Conservation (phyloP, 2,113 vertebrate genomes). For the Chinchilla lanigera region DNA sequence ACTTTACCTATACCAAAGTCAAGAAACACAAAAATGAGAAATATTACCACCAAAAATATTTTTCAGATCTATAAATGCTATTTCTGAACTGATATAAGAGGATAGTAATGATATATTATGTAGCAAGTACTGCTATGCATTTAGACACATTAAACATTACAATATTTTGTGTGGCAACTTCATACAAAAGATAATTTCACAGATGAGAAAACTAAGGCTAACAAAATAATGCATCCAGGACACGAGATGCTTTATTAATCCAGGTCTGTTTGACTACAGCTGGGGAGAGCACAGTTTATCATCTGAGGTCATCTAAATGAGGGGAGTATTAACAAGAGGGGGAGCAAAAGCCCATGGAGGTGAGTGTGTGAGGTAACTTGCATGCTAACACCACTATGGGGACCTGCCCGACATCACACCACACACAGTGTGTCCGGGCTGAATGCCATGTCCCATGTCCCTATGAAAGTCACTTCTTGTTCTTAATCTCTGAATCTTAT, state of each 20-base stretch:
- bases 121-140: background rate
- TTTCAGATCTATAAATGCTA: background rate
- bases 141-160: background rate
- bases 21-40: background rate
- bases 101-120: background rate
- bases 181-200: background rate
- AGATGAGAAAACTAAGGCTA: background rate
- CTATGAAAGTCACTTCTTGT: background rate
- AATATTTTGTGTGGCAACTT: background rate
- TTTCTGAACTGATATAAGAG: background rate
- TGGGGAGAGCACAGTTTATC: background rate
- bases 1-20: background rate
- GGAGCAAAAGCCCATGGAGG: background rate
- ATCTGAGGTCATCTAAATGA: background rate
- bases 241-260: background rate
- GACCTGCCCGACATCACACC: background rate
- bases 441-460: background rate
- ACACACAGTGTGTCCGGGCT: background rate
- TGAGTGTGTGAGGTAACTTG: background rate
- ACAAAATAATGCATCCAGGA: background rate
- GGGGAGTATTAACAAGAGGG: background rate
- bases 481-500: background rate
- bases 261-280: too few relatives aligned
- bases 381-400: background rate
- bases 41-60: background rate